Base-by-base conservation (phyloP, 2,888 invertebrate species). In the Calliopum simillimum region DNA sequence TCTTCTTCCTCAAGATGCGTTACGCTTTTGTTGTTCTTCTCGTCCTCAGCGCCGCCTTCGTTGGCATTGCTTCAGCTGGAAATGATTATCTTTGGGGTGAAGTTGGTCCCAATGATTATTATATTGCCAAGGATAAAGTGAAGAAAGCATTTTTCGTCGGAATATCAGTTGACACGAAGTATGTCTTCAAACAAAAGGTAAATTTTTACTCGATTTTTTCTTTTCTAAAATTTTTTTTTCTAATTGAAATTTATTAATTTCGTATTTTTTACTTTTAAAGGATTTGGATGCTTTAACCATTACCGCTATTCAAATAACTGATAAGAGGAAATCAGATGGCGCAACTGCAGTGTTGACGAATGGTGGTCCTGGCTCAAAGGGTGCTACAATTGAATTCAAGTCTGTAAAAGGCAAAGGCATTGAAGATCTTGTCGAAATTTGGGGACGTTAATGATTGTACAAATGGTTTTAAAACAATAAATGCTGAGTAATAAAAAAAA, bases 351-450 rank as follows among this genome's bases (percentile, higher is more conserved):
- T 76, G 6, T 69, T 88, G 1, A 0, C 77, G 0, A 61, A 66
- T 0, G 88, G 88, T 46, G 89, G 89, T 11, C 86, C 87, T 3
- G 87, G 86, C 8, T 79, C 79, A 21, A 84, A 78, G 66, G 82
- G 83, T 19, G 87, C 83, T 19, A 86, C 85, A 1, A 70, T 89
- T 1, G 74, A 78, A 41, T 87, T 88, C 74, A 86, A 84, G 70
- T 88, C 88, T 2, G 71, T 82, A 73, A 81, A 86, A 14, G 82
- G 85, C 19, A 79, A 82, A 25, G 82, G 86, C 53, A 86, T 88
- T 73, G 85, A 86, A 67, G 85, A 85, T 71, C 8, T 80, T 2
- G 80, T 88, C 0, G 80, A 85, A 63, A 70, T 87, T 23, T 87
- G 82, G 76, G 85, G 82, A 43, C 74, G 76, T 33, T 70, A 68